phyloP scores from a whole-genome alignment of 2,113 vertebrate species.

The Cyrtonyx montezumae region DNA sequence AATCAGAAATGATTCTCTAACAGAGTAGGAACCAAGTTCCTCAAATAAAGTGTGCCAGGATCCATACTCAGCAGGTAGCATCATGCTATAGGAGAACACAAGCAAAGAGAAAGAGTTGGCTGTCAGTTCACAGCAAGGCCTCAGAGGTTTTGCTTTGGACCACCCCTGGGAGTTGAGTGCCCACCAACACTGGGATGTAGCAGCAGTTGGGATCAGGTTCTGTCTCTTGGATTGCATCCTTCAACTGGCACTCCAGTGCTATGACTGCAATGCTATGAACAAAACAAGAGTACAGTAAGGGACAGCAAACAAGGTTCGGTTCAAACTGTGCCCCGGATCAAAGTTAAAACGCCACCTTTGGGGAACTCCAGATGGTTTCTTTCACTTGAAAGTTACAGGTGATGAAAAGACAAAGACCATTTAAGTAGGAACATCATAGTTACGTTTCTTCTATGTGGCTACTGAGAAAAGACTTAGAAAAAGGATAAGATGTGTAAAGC shows the following conservation, averaged over 20 bases:
- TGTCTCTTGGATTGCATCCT: neutral
- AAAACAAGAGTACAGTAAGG: neutral
- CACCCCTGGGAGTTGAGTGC: neutral
- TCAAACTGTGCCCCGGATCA: rapidly evolving
- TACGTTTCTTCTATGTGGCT: neutral
- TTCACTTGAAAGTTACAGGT: neutral
- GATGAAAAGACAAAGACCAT: neutral
- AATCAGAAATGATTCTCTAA: neutral
- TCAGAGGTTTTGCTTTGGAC: neutral
- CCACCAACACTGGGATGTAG: neutral
- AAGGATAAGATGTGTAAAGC: neutral
- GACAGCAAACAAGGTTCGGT: neutral
- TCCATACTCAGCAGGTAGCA: neutral
- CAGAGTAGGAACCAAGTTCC: neutral
- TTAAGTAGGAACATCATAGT: neutral
- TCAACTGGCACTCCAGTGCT: neutral
- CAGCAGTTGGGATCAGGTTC: neutral
- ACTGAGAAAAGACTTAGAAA: neutral
- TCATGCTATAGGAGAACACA: neutral
- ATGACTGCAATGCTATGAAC: neutral
- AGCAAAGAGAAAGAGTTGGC: neutral
- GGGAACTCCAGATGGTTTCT: neutral
- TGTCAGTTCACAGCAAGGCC: neutral
- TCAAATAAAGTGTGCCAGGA: neutral
- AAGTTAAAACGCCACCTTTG: neutral